These are phyloP conservation scores for Raphicerus campestris DNA, from an alignment of 2,113 vertebrate genomes.

Conservation along the genomic window DNA sequence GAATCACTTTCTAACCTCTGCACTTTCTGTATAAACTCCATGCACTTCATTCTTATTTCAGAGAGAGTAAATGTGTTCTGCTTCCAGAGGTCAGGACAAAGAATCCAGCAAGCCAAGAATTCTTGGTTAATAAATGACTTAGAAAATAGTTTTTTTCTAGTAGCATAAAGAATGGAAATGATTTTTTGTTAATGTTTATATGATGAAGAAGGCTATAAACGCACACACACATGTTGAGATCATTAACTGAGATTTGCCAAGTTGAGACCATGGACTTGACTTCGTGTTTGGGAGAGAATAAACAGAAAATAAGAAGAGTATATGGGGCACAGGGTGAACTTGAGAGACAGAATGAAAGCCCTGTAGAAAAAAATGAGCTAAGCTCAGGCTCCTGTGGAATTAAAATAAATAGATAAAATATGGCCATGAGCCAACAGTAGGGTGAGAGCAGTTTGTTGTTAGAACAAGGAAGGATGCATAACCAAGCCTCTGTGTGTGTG, in stretches of 20 bases:
- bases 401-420: background rate
- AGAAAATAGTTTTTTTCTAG: background rate
- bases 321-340: accelerated
- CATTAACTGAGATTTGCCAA: background rate
- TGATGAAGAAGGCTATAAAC: background rate
- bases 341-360: background rate
- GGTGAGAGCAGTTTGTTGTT: background rate
- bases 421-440: accelerated
- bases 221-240: background rate
- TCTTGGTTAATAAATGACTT: background rate
- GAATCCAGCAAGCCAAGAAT: background rate
- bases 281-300: background rate
- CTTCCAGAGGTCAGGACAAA: background rate
- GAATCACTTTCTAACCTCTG: background rate
- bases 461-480: no score
- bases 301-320: background rate
- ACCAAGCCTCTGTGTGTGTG: no score
- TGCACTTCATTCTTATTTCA: background rate
- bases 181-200: background rate
- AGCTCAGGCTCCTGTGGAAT: background rate
- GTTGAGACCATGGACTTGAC: background rate
- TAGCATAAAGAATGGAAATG: background rate
- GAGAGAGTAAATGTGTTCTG: accelerated
- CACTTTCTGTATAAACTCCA: background rate
- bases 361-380: background rate